Evolutionary conservation across 2,888 invertebrate species (phyloP).

Genomic region (Xestia ashworthii): DNA sequence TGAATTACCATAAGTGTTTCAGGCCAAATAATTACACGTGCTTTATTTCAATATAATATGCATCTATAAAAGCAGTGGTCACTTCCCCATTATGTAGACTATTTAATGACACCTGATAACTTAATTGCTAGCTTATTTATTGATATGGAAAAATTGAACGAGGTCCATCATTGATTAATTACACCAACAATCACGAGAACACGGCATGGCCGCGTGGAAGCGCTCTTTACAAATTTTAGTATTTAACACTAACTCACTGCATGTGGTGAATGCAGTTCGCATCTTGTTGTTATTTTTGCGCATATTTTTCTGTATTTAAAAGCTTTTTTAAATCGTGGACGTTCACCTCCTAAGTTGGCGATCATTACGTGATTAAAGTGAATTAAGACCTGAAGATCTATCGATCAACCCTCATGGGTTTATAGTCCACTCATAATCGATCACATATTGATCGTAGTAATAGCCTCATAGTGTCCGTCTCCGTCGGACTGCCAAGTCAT

Average conservation of each 20-base stretch:
- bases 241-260: not conserved
- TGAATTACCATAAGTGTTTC: not conserved
- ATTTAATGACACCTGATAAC: conserved; percentile 5
- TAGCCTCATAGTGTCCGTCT: too few relatives aligned
- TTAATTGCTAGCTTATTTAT: conserved; percentile 26
- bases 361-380: not conserved
- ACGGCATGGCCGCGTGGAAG: conserved; percentile 19
- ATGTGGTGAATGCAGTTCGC: not conserved
- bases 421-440: too few relatives aligned
- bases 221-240: conserved; percentile 13
- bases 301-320: not conserved
- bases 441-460: too few relatives aligned
- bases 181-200: conserved; percentile 18
- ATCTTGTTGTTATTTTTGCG: conserved; percentile 1
- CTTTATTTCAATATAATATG: not conserved
- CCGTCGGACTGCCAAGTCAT: too few relatives aligned
- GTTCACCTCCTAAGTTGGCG: not conserved
- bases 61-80: not conserved
- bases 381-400: not conserved
- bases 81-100: not conserved
- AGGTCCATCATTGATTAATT: conserved; percentile 3
- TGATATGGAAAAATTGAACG: conserved; percentile 28
- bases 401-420: not conserved
- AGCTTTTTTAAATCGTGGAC: not conserved
- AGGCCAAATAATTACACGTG: not conserved